Evolutionary conservation across 1,140 invertebrate species (phyloP).

Genomic region (Helicoverpa armigera): DNA sequence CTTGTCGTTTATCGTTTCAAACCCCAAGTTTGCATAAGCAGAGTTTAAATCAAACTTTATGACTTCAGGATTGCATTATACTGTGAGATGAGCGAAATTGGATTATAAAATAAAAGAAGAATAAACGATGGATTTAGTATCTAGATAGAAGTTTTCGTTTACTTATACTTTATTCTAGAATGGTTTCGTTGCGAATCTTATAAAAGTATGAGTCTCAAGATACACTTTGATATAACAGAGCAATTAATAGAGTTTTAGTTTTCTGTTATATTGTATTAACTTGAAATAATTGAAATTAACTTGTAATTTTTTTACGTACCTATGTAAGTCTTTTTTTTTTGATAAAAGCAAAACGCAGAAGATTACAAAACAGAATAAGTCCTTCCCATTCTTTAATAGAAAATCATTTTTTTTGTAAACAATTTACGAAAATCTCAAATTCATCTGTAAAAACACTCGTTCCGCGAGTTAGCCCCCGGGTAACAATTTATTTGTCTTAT

Average conservation of each 20-base stretch:
- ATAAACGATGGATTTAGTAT: conserved; percentile 27
- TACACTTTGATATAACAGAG: too few species aligned
- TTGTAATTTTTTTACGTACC: too few species aligned
- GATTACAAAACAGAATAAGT: not conserved
- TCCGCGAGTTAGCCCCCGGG: conserved; percentile 59
- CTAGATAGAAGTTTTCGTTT: conserved; percentile 27
- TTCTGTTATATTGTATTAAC: too few species aligned
- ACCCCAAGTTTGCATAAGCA: conserved; percentile 50
- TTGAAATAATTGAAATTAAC: too few species aligned
- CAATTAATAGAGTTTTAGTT: too few species aligned
- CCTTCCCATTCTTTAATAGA: not conserved
- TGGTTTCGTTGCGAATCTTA: conserved; percentile 3
- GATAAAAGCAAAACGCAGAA: not conserved
- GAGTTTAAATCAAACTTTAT: conserved; percentile 59
- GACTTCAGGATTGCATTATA: conserved; percentile 59
- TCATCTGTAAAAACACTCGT: conserved; percentile 60
- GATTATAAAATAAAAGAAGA: conserved; percentile 52
- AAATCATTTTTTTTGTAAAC: conserved; percentile 42
- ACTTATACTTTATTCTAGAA: not conserved
- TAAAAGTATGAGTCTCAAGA: not conserved
- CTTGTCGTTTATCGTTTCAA: conserved; percentile 39
- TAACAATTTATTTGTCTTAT: conserved; percentile 78
- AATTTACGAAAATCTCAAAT: conserved; percentile 40
- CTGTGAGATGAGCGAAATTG: conserved; percentile 57
- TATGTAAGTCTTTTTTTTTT: too few species aligned